These are phyloP conservation scores for Peromyscus leucopus DNA, from an alignment of 2,113 vertebrate species.

Conservation along the genomic window DNA sequence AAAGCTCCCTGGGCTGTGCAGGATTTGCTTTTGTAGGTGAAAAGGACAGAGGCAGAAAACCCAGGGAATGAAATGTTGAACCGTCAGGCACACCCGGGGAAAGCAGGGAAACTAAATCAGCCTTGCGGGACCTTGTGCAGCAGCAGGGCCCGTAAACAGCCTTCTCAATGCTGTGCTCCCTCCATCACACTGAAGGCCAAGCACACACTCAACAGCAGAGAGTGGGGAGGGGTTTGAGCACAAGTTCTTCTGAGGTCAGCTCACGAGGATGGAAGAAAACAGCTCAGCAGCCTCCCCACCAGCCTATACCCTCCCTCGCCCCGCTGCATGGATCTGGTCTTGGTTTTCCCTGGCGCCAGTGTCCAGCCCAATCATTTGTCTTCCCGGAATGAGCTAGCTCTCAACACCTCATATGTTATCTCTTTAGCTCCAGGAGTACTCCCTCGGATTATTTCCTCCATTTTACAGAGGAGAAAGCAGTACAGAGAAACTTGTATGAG, in stretches of 20 bases:
- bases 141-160: slow-evolving; percentile 33
- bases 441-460: rapidly evolving
- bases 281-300: background rate
- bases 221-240: background rate
- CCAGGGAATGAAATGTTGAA: background rate
- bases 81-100: background rate
- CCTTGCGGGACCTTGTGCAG: background rate
- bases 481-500: background rate
- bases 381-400: no score
- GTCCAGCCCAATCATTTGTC: no score
- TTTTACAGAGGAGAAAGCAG: background rate
- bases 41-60: slow-evolving; percentile 12
- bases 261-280: background rate
- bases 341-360: no score
- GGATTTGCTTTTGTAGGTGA: slow-evolving; percentile 22
- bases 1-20: rapidly evolving
- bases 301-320: rapidly evolving
- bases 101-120: slow-evolving; percentile 61
- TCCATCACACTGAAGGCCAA: slow-evolving; percentile 65
- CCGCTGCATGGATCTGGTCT: background rate
- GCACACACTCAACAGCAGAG: rapidly evolving
- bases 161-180: background rate
- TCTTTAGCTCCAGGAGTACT: background rate
- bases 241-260: rapidly evolving
- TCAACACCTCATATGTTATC: rapidly evolving